Evolutionary conservation across 2,113 vertebrate species (phyloP).

Genomic region (Misgurnus mizolepis): DNA sequence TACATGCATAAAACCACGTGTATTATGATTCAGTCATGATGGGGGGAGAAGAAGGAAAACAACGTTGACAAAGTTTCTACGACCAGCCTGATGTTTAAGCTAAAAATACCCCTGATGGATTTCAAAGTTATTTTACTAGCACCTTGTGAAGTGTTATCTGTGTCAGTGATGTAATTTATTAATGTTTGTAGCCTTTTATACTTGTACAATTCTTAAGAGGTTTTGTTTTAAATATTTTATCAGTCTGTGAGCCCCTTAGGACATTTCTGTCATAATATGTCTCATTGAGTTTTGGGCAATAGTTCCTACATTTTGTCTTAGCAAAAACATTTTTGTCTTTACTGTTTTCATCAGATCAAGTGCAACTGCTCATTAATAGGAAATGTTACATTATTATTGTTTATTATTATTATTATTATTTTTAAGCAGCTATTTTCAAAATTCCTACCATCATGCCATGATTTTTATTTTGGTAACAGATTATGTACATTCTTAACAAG

Average conservation of each 20-base stretch:
- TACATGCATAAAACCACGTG: slow-evolving; percentile 78
- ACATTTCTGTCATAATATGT: slow-evolving; percentile 67
- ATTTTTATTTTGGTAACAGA: slow-evolving; percentile 78
- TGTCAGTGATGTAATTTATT: slow-evolving; percentile 99
- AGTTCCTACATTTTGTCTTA: slow-evolving; percentile 49
- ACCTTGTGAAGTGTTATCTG: slow-evolving; percentile 99
- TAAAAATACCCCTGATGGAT: slow-evolving; percentile 85
- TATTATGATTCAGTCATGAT: slow-evolving; percentile 72
- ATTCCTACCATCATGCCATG: slow-evolving; percentile 74
- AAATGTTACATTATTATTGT: slow-evolving; percentile 61
- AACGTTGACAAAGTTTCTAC: slow-evolving; percentile 71
- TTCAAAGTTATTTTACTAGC: slow-evolving; percentile 95
- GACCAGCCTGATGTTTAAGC: slow-evolving; percentile 92
- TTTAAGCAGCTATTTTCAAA: slow-evolving; percentile 78
- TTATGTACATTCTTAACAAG: slow-evolving; percentile 90
- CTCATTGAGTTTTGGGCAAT: slow-evolving; percentile 64
- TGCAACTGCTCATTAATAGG: slow-evolving; percentile 67
- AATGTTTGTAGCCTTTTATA: slow-evolving; percentile 99
- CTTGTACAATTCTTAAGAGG: slow-evolving; percentile 99
- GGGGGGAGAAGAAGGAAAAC: slow-evolving; percentile 60
- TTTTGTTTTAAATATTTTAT: slow-evolving; percentile 93
- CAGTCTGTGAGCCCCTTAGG: slow-evolving; percentile 74
- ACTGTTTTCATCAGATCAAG: slow-evolving; percentile 60
- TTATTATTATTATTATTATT: slow-evolving; percentile 56
- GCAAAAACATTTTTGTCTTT: slow-evolving; percentile 52